A percentile compares a stretch with the other conserved stretches of the same genome.
These are phyloP conservation scores for Polyploca ridens DNA, from an alignment of 2,888 invertebrate genomes.

Conservation along the genomic window DNA sequence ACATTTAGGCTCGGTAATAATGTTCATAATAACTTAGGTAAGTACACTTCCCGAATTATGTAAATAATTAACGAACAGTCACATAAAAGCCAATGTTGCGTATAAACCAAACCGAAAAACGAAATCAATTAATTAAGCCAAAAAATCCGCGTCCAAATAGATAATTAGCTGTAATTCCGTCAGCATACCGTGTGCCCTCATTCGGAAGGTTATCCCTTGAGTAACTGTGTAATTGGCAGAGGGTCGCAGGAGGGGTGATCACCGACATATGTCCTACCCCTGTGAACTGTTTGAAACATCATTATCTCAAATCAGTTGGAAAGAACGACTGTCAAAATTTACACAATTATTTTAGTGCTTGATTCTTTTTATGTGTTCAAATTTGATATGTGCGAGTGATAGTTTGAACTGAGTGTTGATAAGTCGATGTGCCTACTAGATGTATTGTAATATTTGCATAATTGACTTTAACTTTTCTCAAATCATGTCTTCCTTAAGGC, in stretches of 20 bases:
- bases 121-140: constrained; percentile 1
- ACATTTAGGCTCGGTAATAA: too few species aligned
- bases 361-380: constrained; percentile 19
- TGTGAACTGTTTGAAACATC: constrained; percentile 33
- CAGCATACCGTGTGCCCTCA: neutral
- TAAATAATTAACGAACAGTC: too few species aligned
- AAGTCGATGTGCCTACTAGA: too few species aligned
- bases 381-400: neutral
- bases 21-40: too few species aligned
- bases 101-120: neutral
- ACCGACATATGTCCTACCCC: constrained; percentile 62
- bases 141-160: constrained; percentile 4
- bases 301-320: constrained; percentile 70
- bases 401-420: too few species aligned
- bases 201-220: neutral
- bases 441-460: too few species aligned
- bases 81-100: too few species aligned
- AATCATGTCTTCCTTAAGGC: too few species aligned
- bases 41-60: too few species aligned
- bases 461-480: too few species aligned
- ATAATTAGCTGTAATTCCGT: constrained; percentile 5
- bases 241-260: constrained; percentile 49
- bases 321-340: constrained; percentile 50
- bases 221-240: constrained; percentile 53
- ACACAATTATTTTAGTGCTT: constrained; percentile 29